phyloP scores from a whole-genome alignment of 2,797 vertebrate species.

The Pangasius djambal region DNA sequence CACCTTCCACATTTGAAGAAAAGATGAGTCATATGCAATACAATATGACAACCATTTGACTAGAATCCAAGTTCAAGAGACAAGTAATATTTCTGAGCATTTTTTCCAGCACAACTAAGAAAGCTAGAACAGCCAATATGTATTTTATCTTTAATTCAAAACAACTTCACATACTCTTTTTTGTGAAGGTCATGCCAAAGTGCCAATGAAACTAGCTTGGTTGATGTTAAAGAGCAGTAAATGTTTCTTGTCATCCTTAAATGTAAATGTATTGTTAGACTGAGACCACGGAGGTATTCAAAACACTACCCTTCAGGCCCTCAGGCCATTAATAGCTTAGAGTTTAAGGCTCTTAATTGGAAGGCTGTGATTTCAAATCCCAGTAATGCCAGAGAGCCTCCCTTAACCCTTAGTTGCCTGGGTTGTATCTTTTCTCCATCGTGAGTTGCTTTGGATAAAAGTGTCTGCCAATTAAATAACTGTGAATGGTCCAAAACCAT shows the following conservation, averaged over 20 bases:
- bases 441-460: neutral
- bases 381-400: neutral
- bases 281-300: neutral
- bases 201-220: constrained; percentile 11
- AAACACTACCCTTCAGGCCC: neutral
- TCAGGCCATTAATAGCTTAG: neutral
- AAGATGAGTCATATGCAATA: neutral
- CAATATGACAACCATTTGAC: neutral
- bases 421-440: neutral
- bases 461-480: neutral
- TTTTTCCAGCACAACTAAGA: constrained; percentile 16
- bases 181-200: constrained; percentile 1
- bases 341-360: neutral
- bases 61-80: neutral
- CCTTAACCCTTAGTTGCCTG: neutral
- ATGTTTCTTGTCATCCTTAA: neutral
- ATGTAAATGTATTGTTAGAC: neutral
- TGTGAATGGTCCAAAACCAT: neutral
- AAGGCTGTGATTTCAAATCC: neutral
- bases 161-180: neutral
- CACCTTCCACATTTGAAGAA: neutral
- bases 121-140: neutral
- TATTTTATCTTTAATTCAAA: neutral
- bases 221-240: constrained; percentile 1
- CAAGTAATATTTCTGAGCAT: neutral